Percentiles rank a stretch among this genome's conserved stretches.
Evolutionary conservation across 2,113 vertebrate species (phyloP).

Genomic region (Catharus bicknelli): DNA sequence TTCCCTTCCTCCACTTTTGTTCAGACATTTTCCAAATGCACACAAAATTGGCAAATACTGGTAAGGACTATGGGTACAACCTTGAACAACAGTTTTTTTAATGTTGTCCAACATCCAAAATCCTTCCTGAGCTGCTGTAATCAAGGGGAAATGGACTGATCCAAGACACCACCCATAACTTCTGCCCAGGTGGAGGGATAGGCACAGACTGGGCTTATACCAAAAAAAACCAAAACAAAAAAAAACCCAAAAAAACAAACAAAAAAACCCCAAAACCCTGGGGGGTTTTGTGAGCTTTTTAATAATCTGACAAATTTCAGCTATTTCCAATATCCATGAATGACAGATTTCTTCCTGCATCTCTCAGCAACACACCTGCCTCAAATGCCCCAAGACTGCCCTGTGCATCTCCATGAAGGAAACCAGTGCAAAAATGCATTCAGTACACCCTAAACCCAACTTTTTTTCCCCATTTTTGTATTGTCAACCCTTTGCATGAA

Average conservation of each 20-base stretch:
- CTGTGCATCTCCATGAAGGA: neutral
- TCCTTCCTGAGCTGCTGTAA: neutral
- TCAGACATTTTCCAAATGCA: neutral
- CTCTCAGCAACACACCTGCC: neutral
- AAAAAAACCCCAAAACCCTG: too few species aligned
- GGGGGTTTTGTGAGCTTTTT: neutral
- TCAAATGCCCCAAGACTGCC: neutral
- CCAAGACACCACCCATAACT: neutral
- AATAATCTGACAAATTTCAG: neutral
- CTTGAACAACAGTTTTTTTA: neutral
- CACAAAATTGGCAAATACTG: neutral
- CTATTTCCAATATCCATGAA: neutral
- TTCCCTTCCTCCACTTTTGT: neutral
- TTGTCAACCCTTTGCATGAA: neutral
- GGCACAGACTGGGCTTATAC: neutral
- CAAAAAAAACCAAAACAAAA: neutral
- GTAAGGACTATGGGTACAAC: neutral
- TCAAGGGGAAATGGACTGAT: neutral
- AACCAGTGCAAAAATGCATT: neutral
- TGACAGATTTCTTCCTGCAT: neutral
- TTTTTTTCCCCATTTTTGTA: neutral
- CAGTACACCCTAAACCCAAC: accelerated
- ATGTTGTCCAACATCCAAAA: neutral
- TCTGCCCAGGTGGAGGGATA: accelerated
- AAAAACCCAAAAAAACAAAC: too few species aligned